These are phyloP conservation scores for Axinella damicornis DNA, from an alignment of 37 sponge, comb jelly and placozoan genomes.

Conservation along the genomic window DNA sequence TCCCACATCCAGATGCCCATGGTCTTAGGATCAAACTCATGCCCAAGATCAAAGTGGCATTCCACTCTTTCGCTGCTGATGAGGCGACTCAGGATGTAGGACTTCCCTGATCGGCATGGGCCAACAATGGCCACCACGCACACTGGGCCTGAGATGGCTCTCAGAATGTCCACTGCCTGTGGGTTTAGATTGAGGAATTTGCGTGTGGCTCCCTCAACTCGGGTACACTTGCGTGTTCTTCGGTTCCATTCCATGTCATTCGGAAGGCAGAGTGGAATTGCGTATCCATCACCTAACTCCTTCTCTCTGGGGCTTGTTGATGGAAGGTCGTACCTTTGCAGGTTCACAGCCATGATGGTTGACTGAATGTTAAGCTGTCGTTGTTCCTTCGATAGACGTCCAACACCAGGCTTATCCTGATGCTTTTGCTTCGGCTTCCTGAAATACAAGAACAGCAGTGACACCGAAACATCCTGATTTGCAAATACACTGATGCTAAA, in stretches of 20 bases:
- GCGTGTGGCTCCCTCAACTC: neutral
- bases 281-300: neutral
- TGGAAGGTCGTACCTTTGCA: too few relatives aligned
- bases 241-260: neutral
- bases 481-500: too few relatives aligned
- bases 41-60: conserved; percentile 2
- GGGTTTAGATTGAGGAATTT: neutral
- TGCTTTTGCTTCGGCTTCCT: too few relatives aligned
- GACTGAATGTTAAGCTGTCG: too few relatives aligned
- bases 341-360: too few relatives aligned
- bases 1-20: conserved; percentile 27
- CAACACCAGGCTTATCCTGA: too few relatives aligned
- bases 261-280: conserved; percentile 8
- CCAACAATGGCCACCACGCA: neutral
- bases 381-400: too few relatives aligned
- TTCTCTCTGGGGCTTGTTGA: too few relatives aligned
- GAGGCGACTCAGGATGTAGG: conserved; percentile 22
- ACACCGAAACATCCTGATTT: too few relatives aligned
- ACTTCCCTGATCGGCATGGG: conserved; percentile 34
- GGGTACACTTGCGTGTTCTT: neutral
- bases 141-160: neutral
- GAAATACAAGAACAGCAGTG: too few relatives aligned
- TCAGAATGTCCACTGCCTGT: neutral
- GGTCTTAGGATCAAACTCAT: conserved; percentile 11
- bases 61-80: neutral